Evolutionary conservation across 2,113 vertebrate genomes (phyloP).

Genomic region (Tricholaema leucomelas): DNA sequence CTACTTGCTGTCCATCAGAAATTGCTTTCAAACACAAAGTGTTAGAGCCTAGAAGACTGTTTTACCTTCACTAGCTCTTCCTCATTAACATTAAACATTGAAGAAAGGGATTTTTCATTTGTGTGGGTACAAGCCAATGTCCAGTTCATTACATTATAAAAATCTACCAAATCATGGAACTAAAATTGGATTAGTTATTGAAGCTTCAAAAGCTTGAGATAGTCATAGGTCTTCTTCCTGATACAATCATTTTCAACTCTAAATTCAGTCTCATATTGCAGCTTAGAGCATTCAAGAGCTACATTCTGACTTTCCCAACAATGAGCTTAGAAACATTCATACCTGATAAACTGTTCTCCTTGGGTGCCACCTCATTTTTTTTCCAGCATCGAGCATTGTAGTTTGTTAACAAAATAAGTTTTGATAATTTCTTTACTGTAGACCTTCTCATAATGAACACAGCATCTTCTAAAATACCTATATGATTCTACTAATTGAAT

Average conservation of each 20-base stretch:
- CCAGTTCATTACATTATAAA: neutral
- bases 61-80: neutral
- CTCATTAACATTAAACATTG: neutral
- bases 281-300: neutral
- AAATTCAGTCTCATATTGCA: neutral
- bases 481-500: neutral
- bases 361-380: neutral
- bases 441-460: neutral
- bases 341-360: neutral
- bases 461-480: neutral
- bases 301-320: neutral
- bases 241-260: neutral
- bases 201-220: neutral
- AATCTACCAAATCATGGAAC: neutral
- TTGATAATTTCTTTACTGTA: neutral
- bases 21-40: neutral
- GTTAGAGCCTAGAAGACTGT: neutral
- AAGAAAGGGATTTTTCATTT: neutral
- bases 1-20: neutral
- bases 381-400: neutral
- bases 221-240: neutral
- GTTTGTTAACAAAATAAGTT: neutral
- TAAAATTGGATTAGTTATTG: neutral
- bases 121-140: neutral
- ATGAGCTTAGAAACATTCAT: neutral